Evolutionary conservation across 2,888 invertebrate genomes (phyloP), one percentile per base, ranked within the genome.

Genomic region (Folsomia candida): DNA sequence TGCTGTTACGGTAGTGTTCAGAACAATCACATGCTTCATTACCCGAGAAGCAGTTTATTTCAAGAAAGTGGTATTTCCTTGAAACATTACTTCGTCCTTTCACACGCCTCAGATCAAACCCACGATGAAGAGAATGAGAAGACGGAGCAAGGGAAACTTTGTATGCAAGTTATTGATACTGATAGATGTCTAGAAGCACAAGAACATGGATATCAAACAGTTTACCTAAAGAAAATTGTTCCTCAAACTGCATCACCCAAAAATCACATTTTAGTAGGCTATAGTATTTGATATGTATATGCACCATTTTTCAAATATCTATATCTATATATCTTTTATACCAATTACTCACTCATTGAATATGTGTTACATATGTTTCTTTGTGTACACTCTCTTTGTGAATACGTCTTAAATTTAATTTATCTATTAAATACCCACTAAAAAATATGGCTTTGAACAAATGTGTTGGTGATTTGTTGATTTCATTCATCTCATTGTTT

Each of bases 1-100:
- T 97, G 97, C 82, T 97, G 97, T 82, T 97, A 97, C 84, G 97
- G 97, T 1, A 90, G 90, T 1, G 87, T 97, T 18, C 90, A 91
- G 83, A 87, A 89, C 74, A 93, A 93, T 80, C 89, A 92, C 78
- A 88, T 90, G 78, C 85, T 96, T 61, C 85, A 85, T 0, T 97
- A 95, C 83, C 96, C 97, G 0, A 86, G 92, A 76, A 96, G 95
- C 83, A 66, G 76, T 60, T 63, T 72, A 22, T 83, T 83, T 70
- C 69, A 71, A 9, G 72, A 79, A 20, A 75, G 79, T 51, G 37
- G 70, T 18, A 64, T 73, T 67, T 68, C 81, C 22, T 79, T 82
- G 28, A 79, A 87, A 74, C 90, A 92, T 80, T 94, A 92, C 83
- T 84, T 93, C 73, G 88, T 89, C 73, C 86, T 97, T 70, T 91